Evolutionary conservation across 2,113 vertebrate genomes (phyloP).

Genomic region (Elaphurus davidianus): DNA sequence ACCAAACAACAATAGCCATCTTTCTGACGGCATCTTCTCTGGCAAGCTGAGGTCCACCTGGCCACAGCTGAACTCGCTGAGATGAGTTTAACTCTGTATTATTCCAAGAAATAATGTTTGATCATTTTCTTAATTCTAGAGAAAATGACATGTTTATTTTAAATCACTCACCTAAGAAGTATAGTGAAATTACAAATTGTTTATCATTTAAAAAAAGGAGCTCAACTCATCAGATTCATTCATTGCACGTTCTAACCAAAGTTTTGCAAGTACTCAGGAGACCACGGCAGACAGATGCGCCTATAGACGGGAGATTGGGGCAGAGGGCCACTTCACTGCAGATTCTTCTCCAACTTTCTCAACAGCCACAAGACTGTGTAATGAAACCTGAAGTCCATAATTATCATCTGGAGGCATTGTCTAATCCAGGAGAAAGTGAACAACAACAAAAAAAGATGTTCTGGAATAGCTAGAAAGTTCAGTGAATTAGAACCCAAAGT

Average conservation of each 20-base stretch:
- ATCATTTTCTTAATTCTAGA: neutral
- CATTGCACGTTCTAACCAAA: neutral
- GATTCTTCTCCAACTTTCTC: neutral
- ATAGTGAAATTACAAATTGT: neutral
- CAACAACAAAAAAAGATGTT: neutral
- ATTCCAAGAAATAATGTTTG: neutral
- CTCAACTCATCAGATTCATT: neutral
- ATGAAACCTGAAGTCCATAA: neutral
- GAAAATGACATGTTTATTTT: neutral
- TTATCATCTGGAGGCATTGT: neutral
- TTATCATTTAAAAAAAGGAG: neutral
- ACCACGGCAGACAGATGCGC: neutral
- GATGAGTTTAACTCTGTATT: neutral
- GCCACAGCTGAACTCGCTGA: neutral
- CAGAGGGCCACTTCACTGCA: neutral
- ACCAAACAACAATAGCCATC: neutral
- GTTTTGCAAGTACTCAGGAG: neutral
- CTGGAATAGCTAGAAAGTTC: neutral
- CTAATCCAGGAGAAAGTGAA: neutral
- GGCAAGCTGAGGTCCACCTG: neutral
- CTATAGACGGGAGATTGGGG: neutral
- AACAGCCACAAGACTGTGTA: neutral
- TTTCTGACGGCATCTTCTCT: neutral
- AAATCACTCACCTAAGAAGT: neutral
- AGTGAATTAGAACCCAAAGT: neutral